A percentile compares a stretch with the other conserved stretches of the same genome.
These are phyloP conservation scores for Rhinogobius similis DNA, from an alignment of 2,113 vertebrate species.

Conservation along the genomic window DNA sequence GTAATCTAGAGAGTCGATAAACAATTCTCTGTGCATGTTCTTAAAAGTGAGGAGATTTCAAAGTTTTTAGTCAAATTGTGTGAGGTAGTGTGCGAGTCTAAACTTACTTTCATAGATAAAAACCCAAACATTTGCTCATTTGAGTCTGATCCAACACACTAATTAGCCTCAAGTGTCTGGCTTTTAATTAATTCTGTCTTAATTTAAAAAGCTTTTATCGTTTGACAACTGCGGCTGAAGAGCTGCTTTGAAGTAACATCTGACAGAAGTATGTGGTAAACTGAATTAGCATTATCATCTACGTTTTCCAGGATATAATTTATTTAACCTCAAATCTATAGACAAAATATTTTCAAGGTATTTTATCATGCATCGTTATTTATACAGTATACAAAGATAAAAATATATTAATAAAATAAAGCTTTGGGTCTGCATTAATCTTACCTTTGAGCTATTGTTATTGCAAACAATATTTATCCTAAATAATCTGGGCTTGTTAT, in stretches of 20 bases:
- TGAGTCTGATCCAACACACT: constrained; percentile 29
- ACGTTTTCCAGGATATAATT: not conserved
- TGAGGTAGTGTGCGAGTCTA: too few relatives aligned
- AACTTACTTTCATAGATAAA: not conserved
- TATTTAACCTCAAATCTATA: not conserved
- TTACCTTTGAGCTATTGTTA: constrained; percentile 74
- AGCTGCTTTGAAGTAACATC: constrained; percentile 15
- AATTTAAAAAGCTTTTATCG: constrained; percentile 29
- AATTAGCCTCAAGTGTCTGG: constrained; percentile 34
- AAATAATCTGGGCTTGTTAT: constrained; percentile 88
- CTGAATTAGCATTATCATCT: not conserved
- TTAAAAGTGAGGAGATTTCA: too few relatives aligned
- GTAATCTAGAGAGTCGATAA: too few relatives aligned
- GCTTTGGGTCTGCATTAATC: not conserved
- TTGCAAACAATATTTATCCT: constrained; percentile 52
- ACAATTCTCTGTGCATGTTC: too few relatives aligned
- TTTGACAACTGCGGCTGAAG: constrained; percentile 8
- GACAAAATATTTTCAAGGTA: not conserved
- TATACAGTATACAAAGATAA: too few relatives aligned
- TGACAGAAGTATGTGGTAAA: constrained; percentile 3
- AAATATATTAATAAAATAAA: not conserved
- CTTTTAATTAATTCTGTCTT: constrained; percentile 40
- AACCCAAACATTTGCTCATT: constrained; percentile 13
- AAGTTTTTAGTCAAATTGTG: too few relatives aligned
- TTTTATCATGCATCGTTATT: too few relatives aligned